phyloP scores from a whole-genome alignment of 2,888 invertebrate genomes.

The Meandrusa payeni region DNA sequence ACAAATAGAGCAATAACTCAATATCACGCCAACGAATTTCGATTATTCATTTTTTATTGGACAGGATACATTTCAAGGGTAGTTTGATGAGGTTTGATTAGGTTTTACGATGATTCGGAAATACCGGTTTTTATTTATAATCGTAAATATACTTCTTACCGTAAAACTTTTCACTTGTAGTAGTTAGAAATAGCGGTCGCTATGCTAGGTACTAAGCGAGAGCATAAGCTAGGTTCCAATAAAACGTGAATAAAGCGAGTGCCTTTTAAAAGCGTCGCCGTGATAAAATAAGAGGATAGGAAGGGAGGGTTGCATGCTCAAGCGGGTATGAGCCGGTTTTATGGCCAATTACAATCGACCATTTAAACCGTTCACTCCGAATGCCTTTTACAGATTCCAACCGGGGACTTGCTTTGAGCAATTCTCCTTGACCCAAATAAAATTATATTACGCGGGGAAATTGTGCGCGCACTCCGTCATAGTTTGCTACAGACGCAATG shows the following conservation, averaged over 20 bases:
- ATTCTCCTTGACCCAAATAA: slow-evolving; percentile 21
- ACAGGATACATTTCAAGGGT: no score
- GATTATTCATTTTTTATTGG: no score
- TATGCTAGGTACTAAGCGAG: background rate
- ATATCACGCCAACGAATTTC: no score
- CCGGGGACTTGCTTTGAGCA: slow-evolving; percentile 4
- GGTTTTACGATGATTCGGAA: no score
- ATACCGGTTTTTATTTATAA: no score
- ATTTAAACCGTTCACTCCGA: slow-evolving; percentile 22
- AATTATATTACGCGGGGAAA: slow-evolving; percentile 17
- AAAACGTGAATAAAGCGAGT: slow-evolving; percentile 7
- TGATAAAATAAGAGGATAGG: slow-evolving; percentile 19
- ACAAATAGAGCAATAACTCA: no score
- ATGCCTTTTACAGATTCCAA: slow-evolving; percentile 7
- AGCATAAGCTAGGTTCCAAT: background rate
- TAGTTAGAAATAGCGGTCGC: no score
- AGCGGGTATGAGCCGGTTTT: slow-evolving; percentile 15
- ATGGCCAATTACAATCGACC: slow-evolving; percentile 24
- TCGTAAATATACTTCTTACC: no score
- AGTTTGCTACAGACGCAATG: slow-evolving; percentile 9
- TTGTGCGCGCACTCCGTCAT: slow-evolving; percentile 4
- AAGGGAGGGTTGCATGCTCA: slow-evolving; percentile 7
- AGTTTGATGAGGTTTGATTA: no score
- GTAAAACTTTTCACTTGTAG: no score
- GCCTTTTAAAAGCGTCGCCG: background rate